Evolutionary conservation across 2,888 invertebrate species (phyloP), one percentile per base, ranked within the genome.

Genomic region (Scaptomyza reducta): DNA sequence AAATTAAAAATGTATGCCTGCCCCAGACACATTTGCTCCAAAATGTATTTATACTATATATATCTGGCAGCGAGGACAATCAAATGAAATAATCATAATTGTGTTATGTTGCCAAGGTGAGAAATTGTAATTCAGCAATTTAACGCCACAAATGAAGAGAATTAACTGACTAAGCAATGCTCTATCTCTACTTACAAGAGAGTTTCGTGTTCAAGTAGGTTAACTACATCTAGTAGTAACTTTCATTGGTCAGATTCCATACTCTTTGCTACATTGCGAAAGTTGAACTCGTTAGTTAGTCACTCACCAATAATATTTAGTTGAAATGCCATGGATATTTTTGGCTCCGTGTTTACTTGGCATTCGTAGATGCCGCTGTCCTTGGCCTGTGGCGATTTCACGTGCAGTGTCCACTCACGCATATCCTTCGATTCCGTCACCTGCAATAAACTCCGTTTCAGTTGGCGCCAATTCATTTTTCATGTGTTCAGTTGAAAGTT

Each of bases 401-500:
- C 96, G 92, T 96, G 96, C 62, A 97, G 93, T 72, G 96, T 96
- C 97, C 97, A 97, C 92, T 97, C 97, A 90, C 96, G 96, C 45
- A 96, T 95, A 91, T 96, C 96, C 92, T 96, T 96, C 46, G 91
- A 88, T 65, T 90, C 88, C 54, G 89, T 90, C 71, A 91, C 91
- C 91, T 91, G 78, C 50, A 60, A 62, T 38, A 49, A 10, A 22
- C 29, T 49, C 35, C 50, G 29, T 54, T 49, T 62, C 41, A 60
- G 38, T 54, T 31, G 3, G 1, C 7, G 11, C 16, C 16, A 13
- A 31, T 9, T 47, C 7, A 14, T 14, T 47, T 31, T n/a, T n/a
- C n/a, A 44, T 18, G 18, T 9, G 16, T 31, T 1, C 13, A 29
- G 4, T 9, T 27, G 27, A 27, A 14, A 16, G 1, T 14, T 27